Evolutionary conservation across 2,888 invertebrate genomes (phyloP), one percentile per base, ranked within the genome.

Genomic region (Pyrgus malvae): DNA sequence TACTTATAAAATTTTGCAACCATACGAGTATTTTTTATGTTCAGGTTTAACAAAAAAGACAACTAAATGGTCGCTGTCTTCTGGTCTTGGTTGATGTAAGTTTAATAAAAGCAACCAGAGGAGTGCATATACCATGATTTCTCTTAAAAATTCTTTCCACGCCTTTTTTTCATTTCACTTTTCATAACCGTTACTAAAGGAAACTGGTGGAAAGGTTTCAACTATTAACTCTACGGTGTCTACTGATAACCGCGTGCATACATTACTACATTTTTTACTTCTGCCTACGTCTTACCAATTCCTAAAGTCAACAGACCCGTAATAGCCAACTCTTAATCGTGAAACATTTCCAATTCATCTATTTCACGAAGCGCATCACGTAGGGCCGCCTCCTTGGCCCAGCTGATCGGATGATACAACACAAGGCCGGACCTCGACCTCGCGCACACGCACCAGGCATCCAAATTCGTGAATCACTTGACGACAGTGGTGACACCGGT

Each of bases 381-480:
- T 66, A 61, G 58, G 61, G 54, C 58, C 37, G 51, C 37, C 51
- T 67, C 68, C 69, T 69, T 69, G 69, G 69, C 68, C 70, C 65
- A 64, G 65, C 67, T 67, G 67, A 67, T 63, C 60, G 58, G 45
- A 31, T 56, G 69, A 68, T 68, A 69, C 56, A 44, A 63, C 68
- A 71, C 83, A 81, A 85, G 86, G 87, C 73, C 78, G 71, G 69
- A 56, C 61, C 62, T 58, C 69, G 80, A 76, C 87, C 88, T 87
- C 81, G 82, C 68, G 69, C 53, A 45, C 38, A 57, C 62, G 64
- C 56, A 55, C 46, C 23, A 29, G 61, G 64, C 65, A 66, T 66
- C 66, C 66, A 62, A 66, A 66, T 61, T 61, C 44, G 53, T 56
- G 56, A 59, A 50, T 59, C 59, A 56, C 53, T 51, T 49, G 21